Base-by-base conservation (phyloP, 2,797 vertebrate genomes). In the Novumbra hubbsi region DNA sequence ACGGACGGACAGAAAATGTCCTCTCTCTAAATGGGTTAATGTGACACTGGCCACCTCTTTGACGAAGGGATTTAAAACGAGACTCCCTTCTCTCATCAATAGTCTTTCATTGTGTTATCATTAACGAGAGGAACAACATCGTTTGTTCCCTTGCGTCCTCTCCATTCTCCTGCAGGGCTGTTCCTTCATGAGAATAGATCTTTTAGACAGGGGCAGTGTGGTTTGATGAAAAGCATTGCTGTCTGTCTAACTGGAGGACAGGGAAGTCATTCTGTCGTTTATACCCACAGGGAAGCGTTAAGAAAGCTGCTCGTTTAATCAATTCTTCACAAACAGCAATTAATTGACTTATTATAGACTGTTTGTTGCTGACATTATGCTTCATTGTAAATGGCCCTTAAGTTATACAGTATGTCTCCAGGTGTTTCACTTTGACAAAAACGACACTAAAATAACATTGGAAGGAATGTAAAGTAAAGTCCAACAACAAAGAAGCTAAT, bases 291-390 rank as follows among this genome's bases (percentile, higher is more conserved):
- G 77, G 73, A 69, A 67, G 41, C 24, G 57, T 50, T 70, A 75
- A 63, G 68, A 70, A 75, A 38, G 41, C 34, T 57, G 15, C 60
- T 70, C 52, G 34, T 70, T 75, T 63, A 75, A 71, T 73, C 66
- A 69, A 79, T 75, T 52, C 27, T 4, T 28, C 55, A 45, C 77
- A 68, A 69, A 74, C 65, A 52, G 52, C 30, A 28, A 73, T 76
- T 71, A 74, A 74, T 74, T 69, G 66, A 74, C 69, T 71, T 71
- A 70, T 62, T 69, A 64, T 68, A 63, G 64, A 76, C 72, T 72
- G 75, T 50, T 72, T 76, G 70, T 64, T 30, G 32, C 64, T 48
- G 64, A 66, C 60, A 72, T 12, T 28, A 63, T 24, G 65, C 66
- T 66, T 72, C 32, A 62, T 68, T 72, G 66, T 76, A 38, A 72